Conservation (phyloP, 2,797 vertebrate species). For the Ptychobarbus kaznakovi region DNA sequence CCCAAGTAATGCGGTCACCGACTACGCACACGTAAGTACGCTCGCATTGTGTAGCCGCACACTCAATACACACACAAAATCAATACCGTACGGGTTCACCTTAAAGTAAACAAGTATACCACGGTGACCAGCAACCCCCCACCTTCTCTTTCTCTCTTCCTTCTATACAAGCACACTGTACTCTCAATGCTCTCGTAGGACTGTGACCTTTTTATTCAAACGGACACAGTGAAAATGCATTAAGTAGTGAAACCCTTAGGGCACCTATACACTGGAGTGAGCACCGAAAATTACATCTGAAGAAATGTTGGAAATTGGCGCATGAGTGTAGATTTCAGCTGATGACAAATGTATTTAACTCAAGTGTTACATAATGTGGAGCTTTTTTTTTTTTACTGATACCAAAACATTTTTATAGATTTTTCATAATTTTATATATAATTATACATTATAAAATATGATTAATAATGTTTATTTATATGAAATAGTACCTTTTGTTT, state of each 20-base stretch:
- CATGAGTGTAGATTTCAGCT: background rate
- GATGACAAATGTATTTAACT: background rate
- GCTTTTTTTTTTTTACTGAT: background rate
- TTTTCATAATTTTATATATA: background rate
- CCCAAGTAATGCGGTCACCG: conserved; percentile 49
- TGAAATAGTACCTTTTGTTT: background rate
- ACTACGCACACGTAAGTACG: background rate
- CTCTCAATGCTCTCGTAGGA: conserved; percentile 24
- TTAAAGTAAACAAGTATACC: conserved; percentile 10
- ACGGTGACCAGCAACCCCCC: background rate
- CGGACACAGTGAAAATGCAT: conserved; percentile 36
- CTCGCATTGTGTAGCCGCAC: conserved; percentile 9
- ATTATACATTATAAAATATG: background rate
- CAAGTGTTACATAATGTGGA: background rate
- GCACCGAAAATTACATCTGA: background rate
- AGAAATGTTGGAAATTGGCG: background rate
- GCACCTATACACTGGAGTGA: conserved; percentile 40
- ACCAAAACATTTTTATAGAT: background rate
- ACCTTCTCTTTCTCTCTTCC: conserved; percentile 20
- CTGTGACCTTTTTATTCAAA: conserved; percentile 54
- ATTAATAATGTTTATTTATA: background rate
- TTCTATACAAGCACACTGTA: background rate
- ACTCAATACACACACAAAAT: conserved; percentile 37
- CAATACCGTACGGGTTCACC: conserved; percentile 33
- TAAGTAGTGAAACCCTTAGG: conserved; percentile 1